Evolutionary conservation across 2,888 invertebrate genomes (phyloP), one percentile per base, ranked within the genome.

Genomic region (Epirrhoe alternata): DNA sequence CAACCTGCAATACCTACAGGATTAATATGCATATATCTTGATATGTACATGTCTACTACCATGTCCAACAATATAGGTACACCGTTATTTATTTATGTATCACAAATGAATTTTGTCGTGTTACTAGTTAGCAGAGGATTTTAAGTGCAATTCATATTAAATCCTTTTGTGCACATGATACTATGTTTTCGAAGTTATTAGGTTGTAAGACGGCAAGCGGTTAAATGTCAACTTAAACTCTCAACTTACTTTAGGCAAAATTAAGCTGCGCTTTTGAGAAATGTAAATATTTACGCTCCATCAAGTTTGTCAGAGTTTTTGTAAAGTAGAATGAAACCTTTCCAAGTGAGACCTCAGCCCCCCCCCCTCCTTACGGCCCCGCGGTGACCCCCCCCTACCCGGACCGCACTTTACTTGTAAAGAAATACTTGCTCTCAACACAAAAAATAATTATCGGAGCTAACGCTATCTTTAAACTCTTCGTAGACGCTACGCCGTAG

Each of bases 231-330:
- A 35, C 1, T 1, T 35, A 35, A 35, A 35, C n/a, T n/a, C n/a
- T n/a, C n/a, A n/a, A n/a, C 14, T 45, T 12, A 42, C 5, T 1
- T 14, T 45, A 5, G 6, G 7, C 14, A 47, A 16, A 14, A 47
- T 47, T 47, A 6, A 45, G 14, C 12, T 47, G 7, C 16, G 14
- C 16, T 45, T 45, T 45, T 12, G 12, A 14, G 14, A 47, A 47
- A 47, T 16, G 16, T 47, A 14, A 47, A 47, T 47, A 47, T 47
- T 47, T 47, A 16, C 47, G 14, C 47, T 14, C 47, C 47, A 47
- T 47, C 47, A 47, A 47, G 45, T 47, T 47, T 47, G 14, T 16
- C 14, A 47, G 47, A 14, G 47, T 16, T 47, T 47, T 16, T 16
- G 14, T 16, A 45, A 45, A 45, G 45, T 45, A 3, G 45, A 45